These are phyloP conservation scores for Trididemnum miniatum DNA, from an alignment of 23 tunicate species.

Conservation along the genomic window DNA sequence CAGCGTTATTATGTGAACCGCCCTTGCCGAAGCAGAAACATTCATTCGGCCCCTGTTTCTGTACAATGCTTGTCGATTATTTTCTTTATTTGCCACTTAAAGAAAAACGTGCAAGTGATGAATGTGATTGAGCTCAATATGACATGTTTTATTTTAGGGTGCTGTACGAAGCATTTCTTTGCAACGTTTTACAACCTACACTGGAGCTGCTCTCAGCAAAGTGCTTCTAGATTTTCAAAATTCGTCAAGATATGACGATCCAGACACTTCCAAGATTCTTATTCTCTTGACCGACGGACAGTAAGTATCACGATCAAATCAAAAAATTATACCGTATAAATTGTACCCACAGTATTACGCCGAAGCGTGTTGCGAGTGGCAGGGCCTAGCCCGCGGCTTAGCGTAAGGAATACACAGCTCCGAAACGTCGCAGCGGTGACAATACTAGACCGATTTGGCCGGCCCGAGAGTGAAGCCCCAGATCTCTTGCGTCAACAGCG, in stretches of 20 bases:
- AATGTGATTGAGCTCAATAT: no score
- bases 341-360: not conserved
- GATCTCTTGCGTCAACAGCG: not conserved
- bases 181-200: conserved; percentile 20
- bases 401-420: not conserved
- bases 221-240: conserved; percentile 50
- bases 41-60: no score
- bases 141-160: no score
- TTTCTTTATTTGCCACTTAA: no score
- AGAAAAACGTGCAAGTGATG: no score
- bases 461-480: not conserved
- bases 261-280: conserved; percentile 42
- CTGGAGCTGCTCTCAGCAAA: conserved; percentile 63
- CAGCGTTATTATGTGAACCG: no score
- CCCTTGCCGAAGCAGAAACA: no score
- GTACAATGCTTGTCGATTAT: no score
- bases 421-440: not conserved
- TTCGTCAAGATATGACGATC: conserved; percentile 35
- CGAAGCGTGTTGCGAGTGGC: not conserved
- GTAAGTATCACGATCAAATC: conserved; percentile 26
- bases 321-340: not conserved
- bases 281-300: conserved; percentile 73
- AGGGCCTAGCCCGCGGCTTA: not conserved
- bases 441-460: not conserved
- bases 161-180: not conserved